These are phyloP conservation scores for Chymomyza amoena DNA, from an alignment of 2,888 invertebrate species.

Conservation along the genomic window DNA sequence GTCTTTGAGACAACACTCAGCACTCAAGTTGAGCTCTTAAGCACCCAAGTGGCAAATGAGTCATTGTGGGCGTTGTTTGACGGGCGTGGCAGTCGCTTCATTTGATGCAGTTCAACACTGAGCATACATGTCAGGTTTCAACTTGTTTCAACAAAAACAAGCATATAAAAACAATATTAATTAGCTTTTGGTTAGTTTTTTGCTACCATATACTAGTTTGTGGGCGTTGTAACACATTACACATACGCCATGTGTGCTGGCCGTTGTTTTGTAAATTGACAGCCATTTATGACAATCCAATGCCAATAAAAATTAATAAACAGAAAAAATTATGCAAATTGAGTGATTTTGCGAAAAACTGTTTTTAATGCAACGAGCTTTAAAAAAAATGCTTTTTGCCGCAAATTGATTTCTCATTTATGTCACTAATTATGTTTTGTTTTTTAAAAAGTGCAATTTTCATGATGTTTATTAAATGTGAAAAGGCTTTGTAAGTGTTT, in stretches of 20 bases:
- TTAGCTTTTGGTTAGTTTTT: neutral
- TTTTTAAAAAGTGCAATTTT: neutral
- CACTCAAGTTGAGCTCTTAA: neutral
- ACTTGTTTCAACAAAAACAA: neutral
- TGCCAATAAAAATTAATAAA: neutral
- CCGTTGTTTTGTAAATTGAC: neutral
- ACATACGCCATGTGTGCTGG: neutral
- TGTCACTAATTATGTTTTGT: neutral
- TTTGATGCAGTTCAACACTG: neutral
- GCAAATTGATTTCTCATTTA: neutral
- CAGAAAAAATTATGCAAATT: neutral
- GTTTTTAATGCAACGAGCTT: neutral
- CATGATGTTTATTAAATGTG: neutral
- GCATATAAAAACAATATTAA: neutral
- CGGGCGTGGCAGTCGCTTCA: neutral
- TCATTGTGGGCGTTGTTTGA: neutral
- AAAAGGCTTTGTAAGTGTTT: neutral
- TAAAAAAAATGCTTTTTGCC: neutral
- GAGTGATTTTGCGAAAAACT: neutral
- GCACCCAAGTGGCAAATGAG: neutral
- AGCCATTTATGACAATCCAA: neutral
- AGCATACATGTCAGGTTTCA: neutral
- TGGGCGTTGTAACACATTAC: neutral
- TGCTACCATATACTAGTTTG: neutral
- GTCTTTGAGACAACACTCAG: neutral